Evolutionary conservation across 2,113 vertebrate genomes (phyloP).

Genomic region (Aphyosemion australe): DNA sequence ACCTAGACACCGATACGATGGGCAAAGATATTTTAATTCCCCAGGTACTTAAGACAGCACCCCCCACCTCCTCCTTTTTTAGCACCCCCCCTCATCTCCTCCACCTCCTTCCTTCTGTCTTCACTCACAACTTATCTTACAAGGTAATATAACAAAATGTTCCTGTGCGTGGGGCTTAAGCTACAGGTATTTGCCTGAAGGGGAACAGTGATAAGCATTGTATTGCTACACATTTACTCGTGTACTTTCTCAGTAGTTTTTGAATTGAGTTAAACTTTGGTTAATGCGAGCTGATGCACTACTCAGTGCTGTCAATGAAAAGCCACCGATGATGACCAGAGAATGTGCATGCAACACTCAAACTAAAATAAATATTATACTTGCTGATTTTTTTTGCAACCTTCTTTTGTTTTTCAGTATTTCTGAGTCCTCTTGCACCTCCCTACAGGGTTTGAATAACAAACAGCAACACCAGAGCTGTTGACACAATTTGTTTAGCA

Average conservation of each 20-base stretch:
- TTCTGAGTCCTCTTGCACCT: conserved; percentile 18
- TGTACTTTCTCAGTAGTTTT: conserved; percentile 90
- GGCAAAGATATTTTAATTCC: conserved; percentile 93
- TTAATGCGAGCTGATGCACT: conserved; percentile 83
- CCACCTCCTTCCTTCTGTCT: conserved; percentile 71
- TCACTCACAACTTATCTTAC: conserved; percentile 88
- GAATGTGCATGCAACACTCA: background rate
- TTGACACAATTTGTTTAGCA: conserved; percentile 73
- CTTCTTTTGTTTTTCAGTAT: conserved; percentile 1
- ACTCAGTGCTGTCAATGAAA: conserved; percentile 58
- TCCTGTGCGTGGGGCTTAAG: conserved; percentile 87
- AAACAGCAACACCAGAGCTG: conserved; percentile 29
- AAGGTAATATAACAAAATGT: conserved; percentile 98
- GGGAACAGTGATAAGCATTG: conserved; percentile 90
- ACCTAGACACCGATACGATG: conserved; percentile 91
- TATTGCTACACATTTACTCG: conserved; percentile 86
- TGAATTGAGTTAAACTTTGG: conserved; percentile 88
- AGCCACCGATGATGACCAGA: conserved; percentile 36
- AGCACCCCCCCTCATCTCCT: conserved; percentile 20
- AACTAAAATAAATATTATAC: conserved; percentile 21
- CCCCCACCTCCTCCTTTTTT: conserved; percentile 67
- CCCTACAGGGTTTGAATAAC: conserved; percentile 22
- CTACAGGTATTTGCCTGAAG: conserved; percentile 96
- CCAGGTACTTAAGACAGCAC: conserved; percentile 84
- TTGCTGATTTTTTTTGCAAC: conserved; percentile 6